phyloP scores from a whole-genome alignment of 2,888 invertebrate genomes.

The Macrophya alboannulata region DNA sequence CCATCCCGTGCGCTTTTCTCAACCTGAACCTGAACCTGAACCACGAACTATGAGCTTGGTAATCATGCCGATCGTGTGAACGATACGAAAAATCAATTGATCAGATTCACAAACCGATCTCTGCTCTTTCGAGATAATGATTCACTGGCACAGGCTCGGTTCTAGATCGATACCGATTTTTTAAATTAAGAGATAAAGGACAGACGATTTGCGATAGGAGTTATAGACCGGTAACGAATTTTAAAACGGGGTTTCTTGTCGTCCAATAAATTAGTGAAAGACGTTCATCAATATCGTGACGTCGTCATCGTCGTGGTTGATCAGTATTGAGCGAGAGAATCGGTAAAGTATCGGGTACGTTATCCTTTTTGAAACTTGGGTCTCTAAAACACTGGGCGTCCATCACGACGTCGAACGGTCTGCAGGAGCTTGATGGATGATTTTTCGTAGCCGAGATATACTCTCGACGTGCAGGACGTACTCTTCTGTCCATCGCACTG shows the following conservation, averaged over 20 bases:
- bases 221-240: background rate
- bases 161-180: background rate
- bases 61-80: conserved; percentile 66
- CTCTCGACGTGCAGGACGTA: conserved; percentile 13
- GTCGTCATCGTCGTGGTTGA: conserved; percentile 51
- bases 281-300: conserved; percentile 78
- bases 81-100: conserved; percentile 60
- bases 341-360: conserved; percentile 34
- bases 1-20: conserved; percentile 44
- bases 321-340: conserved; percentile 43
- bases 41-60: conserved; percentile 60
- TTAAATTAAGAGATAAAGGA: background rate
- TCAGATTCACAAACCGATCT: conserved; percentile 18
- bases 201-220: background rate
- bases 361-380: conserved; percentile 41
- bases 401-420: conserved; percentile 48
- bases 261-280: conserved; percentile 78
- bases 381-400: conserved; percentile 51
- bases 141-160: background rate
- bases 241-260: background rate
- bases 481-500: conserved; percentile 42
- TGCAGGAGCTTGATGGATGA: conserved; percentile 53
- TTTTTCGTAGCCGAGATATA: conserved; percentile 42
- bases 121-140: background rate
- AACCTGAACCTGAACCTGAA: conserved; percentile 27